These are phyloP conservation scores for Psittacula echo DNA, from an alignment of 2,797 vertebrate genomes.

Conservation along the genomic window DNA sequence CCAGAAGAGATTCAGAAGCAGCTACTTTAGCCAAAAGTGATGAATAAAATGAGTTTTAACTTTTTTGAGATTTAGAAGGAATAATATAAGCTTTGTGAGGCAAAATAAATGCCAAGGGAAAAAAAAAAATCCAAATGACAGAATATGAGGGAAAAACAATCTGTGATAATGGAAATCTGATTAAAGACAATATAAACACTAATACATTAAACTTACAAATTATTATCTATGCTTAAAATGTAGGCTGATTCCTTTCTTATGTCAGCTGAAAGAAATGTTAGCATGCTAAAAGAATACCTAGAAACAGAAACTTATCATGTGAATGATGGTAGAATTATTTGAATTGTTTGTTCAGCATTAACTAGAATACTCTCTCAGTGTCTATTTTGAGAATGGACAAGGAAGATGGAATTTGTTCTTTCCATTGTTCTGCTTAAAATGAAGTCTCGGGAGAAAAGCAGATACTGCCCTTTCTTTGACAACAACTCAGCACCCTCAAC, in stretches of 20 bases:
- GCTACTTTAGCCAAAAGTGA: neutral
- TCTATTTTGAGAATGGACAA: neutral
- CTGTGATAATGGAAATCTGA: neutral
- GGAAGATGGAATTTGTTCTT: neutral
- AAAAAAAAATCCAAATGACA: neutral
- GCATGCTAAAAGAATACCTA: neutral
- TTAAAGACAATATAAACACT: neutral
- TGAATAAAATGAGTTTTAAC: neutral
- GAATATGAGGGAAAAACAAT: neutral
- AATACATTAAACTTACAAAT: neutral
- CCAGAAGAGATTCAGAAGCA: neutral
- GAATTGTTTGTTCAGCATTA: neutral
- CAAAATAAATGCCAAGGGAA: neutral
- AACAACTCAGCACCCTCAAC: neutral
- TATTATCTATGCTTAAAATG: neutral
- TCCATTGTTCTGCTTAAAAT: neutral
- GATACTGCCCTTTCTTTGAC: neutral
- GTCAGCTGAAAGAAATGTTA: neutral
- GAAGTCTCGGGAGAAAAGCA: neutral
- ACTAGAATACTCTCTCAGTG: neutral
- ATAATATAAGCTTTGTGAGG: neutral
- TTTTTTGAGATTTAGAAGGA: neutral
- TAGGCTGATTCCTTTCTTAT: neutral
- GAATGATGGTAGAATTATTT: accelerated
- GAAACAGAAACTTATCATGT: neutral